phyloP scores from a whole-genome alignment of 2,888 invertebrate genomes.

The Microplitis deprimator region DNA sequence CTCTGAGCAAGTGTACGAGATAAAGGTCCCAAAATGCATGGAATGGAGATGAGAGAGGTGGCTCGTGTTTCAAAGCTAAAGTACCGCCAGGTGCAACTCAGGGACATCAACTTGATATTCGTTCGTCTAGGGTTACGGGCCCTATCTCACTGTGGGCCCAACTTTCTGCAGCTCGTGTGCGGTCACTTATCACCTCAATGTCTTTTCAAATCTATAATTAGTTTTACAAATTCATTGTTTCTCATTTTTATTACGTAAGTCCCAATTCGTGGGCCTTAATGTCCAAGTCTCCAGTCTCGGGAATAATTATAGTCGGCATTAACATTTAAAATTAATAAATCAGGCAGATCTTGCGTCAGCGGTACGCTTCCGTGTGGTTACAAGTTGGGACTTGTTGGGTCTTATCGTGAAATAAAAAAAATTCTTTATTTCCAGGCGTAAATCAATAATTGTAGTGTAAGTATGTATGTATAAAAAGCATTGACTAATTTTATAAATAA shows the following conservation, averaged over 20 bases:
- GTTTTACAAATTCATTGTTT: constrained; percentile 8
- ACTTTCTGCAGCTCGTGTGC: constrained; percentile 44
- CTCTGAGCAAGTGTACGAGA: neutral
- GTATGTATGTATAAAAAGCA: constrained; percentile 13
- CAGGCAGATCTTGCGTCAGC: constrained; percentile 22
- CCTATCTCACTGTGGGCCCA: constrained; percentile 42
- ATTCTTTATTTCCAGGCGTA: neutral
- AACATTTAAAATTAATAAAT: constrained; percentile 21
- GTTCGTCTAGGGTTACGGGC: constrained; percentile 68
- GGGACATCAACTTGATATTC: constrained; percentile 62
- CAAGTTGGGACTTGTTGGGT: neutral
- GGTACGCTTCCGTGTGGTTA: constrained; percentile 27
- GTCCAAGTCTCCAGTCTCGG: neutral
- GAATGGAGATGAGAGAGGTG: constrained; percentile 48
- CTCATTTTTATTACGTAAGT: too few species aligned
- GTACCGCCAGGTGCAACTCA: constrained; percentile 66
- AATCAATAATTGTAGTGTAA: constrained; percentile 14
- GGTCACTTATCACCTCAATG: constrained; percentile 37
- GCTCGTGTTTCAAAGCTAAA: constrained; percentile 68
- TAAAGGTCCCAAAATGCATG: constrained; percentile 34
- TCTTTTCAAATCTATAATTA: constrained; percentile 1
- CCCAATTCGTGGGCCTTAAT: neutral
- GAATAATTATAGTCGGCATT: too few species aligned
- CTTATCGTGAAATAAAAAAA: constrained; percentile 2
- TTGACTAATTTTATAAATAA: neutral